Evolutionary conservation across 1,140 invertebrate species (phyloP).

Genomic region (Bradysia coprophila): DNA sequence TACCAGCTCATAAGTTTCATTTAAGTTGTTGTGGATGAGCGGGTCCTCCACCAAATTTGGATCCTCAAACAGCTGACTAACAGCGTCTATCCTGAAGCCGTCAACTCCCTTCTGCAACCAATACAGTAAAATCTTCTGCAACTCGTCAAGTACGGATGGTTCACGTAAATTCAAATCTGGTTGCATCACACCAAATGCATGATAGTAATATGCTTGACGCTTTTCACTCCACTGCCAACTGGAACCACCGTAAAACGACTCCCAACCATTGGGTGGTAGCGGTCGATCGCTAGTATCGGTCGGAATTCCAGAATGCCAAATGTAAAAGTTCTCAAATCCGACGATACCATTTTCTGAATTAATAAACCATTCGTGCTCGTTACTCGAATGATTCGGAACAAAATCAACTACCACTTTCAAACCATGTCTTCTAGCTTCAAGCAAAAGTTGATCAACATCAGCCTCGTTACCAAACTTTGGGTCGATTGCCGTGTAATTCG

Average conservation of each 20-base stretch:
- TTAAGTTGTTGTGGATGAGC: conserved; percentile 15
- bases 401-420: too few species aligned
- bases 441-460: too few species aligned
- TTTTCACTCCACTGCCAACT: conserved; percentile 47
- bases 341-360: not conserved
- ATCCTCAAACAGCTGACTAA: conserved; percentile 30
- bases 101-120: conserved; percentile 52
- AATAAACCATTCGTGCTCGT: too few species aligned
- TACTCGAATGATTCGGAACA: too few species aligned
- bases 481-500: too few species aligned
- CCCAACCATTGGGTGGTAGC: too few species aligned
- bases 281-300: too few species aligned
- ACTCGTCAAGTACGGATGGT: conserved; percentile 23
- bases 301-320: too few species aligned
- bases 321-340: conserved; percentile 9
- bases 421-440: too few species aligned
- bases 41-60: conserved; percentile 36
- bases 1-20: conserved; percentile 33
- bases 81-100: conserved; percentile 45
- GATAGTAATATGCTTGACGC: conserved; percentile 52
- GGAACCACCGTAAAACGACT: conserved; percentile 37
- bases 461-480: too few species aligned
- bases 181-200: conserved; percentile 43
- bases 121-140: conserved; percentile 38
- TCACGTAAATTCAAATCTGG: conserved; percentile 50